These are phyloP conservation scores for Flexamia atlantica DNA, from an alignment of 2,888 invertebrate species.

Conservation along the genomic window DNA sequence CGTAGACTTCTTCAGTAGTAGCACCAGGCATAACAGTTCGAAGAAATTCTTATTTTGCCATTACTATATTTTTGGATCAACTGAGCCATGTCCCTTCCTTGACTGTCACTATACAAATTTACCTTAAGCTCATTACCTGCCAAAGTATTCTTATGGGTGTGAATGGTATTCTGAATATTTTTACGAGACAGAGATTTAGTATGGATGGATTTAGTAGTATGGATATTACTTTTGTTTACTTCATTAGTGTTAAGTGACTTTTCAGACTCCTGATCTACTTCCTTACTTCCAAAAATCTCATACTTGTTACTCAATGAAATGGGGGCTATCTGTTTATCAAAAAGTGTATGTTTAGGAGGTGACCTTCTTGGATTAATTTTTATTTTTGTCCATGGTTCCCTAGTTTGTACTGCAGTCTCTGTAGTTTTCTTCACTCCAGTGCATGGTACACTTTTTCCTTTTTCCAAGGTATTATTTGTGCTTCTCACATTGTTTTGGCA, in stretches of 20 bases:
- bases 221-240: no score
- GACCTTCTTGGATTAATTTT: background rate
- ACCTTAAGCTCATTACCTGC: background rate
- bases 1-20: conserved; percentile 31
- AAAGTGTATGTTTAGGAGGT: background rate
- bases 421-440: background rate
- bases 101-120: conserved; percentile 5
- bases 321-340: background rate
- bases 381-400: background rate
- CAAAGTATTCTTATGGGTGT: background rate
- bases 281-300: no score
- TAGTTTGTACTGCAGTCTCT: conserved; percentile 1
- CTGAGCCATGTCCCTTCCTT: background rate
- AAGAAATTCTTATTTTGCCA: background rate
- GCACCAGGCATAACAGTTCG: background rate
- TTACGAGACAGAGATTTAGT: background rate
- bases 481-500: background rate
- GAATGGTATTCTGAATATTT: background rate
- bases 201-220: no score
- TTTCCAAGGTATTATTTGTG: background rate
- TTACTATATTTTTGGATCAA: conserved; percentile 1
- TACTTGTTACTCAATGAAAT: background rate
- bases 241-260: no score
- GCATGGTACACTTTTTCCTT: background rate
- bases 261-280: no score